Conservation (phyloP, 35 echinoderm and acorn worm species). For the Nesometra sesokonis region DNA sequence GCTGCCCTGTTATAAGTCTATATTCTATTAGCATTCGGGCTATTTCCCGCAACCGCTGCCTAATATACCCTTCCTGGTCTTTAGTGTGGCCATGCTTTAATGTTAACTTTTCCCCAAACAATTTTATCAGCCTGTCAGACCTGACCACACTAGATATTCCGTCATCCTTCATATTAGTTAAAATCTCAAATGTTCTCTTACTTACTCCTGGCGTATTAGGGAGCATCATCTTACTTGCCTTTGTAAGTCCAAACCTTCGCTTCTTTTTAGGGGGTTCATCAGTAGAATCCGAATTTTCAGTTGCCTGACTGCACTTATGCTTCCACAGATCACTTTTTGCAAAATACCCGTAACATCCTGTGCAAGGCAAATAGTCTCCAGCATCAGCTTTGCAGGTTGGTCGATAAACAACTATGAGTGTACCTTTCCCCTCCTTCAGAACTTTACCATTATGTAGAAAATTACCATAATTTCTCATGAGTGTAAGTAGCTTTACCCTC, state of each 20-base stretch:
- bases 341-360: slow-evolving; percentile 57
- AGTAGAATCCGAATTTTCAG: background rate
- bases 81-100: slow-evolving; percentile 21
- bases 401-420: slow-evolving; percentile 60
- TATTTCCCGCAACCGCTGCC: background rate
- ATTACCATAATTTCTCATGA: slow-evolving; percentile 63
- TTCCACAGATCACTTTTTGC: slow-evolving; percentile 65
- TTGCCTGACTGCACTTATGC: slow-evolving; percentile 26
- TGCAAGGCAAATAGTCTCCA: slow-evolving; percentile 53
- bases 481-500: slow-evolving; percentile 46
- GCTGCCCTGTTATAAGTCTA: background rate
- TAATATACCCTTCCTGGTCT: background rate
- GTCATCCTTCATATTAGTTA: background rate
- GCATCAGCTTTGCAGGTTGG: slow-evolving; percentile 54
- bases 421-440: slow-evolving; percentile 22
- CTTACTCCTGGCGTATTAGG: background rate
- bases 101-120: background rate
- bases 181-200: background rate
- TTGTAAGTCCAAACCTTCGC: background rate
- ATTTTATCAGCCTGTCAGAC: background rate
- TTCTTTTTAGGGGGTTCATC: background rate
- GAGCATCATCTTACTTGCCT: background rate
- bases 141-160: background rate
- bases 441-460: slow-evolving; percentile 51
- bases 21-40: background rate